Conservation (phyloP, 1,140 invertebrate species). For the Drosophila aff. region DNA sequence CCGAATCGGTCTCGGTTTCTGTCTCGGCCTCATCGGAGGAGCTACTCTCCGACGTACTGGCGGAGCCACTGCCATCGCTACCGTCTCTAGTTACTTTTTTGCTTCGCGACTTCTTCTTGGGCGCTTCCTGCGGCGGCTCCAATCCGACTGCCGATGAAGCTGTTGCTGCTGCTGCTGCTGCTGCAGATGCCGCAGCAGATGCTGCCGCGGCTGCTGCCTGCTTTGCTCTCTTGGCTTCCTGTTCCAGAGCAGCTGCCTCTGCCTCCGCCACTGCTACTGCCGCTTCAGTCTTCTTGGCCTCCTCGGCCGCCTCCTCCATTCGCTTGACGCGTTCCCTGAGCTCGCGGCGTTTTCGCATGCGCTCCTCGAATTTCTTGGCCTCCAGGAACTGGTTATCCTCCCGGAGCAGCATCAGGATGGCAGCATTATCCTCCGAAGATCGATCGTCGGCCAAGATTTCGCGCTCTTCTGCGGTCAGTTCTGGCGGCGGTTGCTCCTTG, state of each 20-base stretch:
- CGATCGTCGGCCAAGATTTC: constrained; percentile 78
- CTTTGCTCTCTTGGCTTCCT: constrained; percentile 47
- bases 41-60: constrained; percentile 71
- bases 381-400: constrained; percentile 86
- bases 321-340: constrained; percentile 92
- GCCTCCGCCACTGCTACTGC: constrained; percentile 40
- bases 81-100: constrained; percentile 84
- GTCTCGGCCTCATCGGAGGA: constrained; percentile 72
- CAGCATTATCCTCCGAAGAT: constrained; percentile 81
- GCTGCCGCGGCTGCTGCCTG: constrained; percentile 56
- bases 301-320: constrained; percentile 88
- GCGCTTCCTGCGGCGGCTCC: constrained; percentile 45
- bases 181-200: constrained; percentile 41
- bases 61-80: constrained; percentile 59
- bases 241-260: constrained; percentile 80
- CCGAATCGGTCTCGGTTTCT: constrained; percentile 45
- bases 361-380: constrained; percentile 87
- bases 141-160: constrained; percentile 10
- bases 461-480: constrained; percentile 69
- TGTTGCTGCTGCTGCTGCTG: constrained; percentile 52
- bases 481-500: constrained; percentile 50
- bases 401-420: constrained; percentile 73
- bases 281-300: constrained; percentile 39
- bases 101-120: constrained; percentile 73
- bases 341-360: constrained; percentile 91